Conservation (phyloP, 1,140 invertebrate species). For the Octopus bimaculoides region DNA sequence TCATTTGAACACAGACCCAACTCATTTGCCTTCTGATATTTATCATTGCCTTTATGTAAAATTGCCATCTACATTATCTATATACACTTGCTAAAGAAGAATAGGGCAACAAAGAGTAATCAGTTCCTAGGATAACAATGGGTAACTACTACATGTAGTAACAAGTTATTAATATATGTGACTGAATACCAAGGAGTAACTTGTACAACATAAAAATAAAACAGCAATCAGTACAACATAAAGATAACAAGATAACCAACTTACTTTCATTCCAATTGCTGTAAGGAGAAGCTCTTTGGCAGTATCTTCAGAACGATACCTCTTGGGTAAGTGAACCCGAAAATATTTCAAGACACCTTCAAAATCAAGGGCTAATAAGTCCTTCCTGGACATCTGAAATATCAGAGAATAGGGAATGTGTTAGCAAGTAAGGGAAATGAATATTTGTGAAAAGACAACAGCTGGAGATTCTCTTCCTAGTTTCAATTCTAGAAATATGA, state of each 20-base stretch:
- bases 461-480: no score
- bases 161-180: not conserved
- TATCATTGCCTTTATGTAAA: no score
- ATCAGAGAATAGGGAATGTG: not conserved
- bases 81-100: no score
- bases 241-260: not conserved
- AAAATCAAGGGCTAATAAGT: conserved; percentile 93
- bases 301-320: conserved; percentile 86
- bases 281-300: conserved; percentile 85
- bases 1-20: no score
- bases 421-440: no score
- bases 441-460: no score
- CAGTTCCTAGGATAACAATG: no score
- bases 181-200: not conserved
- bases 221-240: not conserved
- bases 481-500: no score
- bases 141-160: no score
- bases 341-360: conserved; percentile 91
- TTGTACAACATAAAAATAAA: conserved; percentile 1
- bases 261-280: conserved; percentile 84
- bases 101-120: no score
- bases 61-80: no score
- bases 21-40: no score
- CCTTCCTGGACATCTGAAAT: conserved; percentile 78
- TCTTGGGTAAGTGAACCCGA: conserved; percentile 92